These are phyloP conservation scores for Erythrocercus mccallii DNA, from an alignment of 2,113 vertebrate genomes.

Conservation along the genomic window DNA sequence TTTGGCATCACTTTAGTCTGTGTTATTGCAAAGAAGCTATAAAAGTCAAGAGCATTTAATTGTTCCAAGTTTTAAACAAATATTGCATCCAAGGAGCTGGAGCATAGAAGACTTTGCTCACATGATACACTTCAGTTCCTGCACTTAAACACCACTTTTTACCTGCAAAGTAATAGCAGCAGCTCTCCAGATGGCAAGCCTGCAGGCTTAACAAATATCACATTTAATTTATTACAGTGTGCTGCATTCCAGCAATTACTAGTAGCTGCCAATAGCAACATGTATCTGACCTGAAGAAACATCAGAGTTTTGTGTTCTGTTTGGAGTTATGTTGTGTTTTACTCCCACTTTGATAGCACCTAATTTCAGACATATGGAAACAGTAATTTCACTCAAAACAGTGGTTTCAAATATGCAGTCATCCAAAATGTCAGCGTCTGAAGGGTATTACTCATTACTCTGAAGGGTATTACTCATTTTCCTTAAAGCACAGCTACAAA, in stretches of 20 bases:
- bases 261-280: slow-evolving; percentile 48
- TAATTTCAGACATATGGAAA: slow-evolving; percentile 51
- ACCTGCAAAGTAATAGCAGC: slow-evolving; percentile 27
- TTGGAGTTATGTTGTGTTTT: slow-evolving; percentile 23
- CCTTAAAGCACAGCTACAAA: not conserved
- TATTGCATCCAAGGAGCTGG: not conserved
- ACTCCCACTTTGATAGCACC: slow-evolving; percentile 39
- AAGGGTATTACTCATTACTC: not conserved
- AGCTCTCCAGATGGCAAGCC: slow-evolving; percentile 55
- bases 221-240: slow-evolving; percentile 41
- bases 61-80: slow-evolving; percentile 15
- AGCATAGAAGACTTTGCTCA: not conserved
- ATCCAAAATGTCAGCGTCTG: not conserved
- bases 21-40: not conserved
- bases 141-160: slow-evolving; percentile 24
- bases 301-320: slow-evolving; percentile 35
- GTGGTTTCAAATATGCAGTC: not conserved
- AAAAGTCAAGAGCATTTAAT: slow-evolving; percentile 2
- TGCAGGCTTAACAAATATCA: slow-evolving; percentile 49
- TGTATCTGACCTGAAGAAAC: slow-evolving; percentile 36
- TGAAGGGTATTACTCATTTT: not conserved
- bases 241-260: slow-evolving; percentile 53
- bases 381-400: slow-evolving; percentile 23
- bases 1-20: not conserved
- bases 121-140: not conserved